Conservation (phyloP, 2,888 invertebrate species). For the Pollenia angustigena region DNA sequence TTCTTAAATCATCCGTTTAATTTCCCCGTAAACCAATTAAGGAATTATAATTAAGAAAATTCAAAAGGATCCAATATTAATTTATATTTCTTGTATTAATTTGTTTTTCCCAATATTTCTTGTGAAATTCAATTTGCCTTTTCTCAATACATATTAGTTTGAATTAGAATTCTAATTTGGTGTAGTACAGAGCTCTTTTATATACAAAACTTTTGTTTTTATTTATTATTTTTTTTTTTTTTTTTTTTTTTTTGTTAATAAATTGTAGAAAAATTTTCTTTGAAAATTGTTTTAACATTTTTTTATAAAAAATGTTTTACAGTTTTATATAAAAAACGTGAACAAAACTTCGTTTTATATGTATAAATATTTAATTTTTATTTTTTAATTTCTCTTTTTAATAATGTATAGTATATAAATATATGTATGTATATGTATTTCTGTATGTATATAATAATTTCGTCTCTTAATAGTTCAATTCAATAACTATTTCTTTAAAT, state of each 20-base stretch:
- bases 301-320: constrained; percentile 33
- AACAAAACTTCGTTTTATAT: constrained; percentile 18
- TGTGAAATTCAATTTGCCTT: too few species aligned
- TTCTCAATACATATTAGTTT: too few species aligned
- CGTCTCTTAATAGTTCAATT: background rate
- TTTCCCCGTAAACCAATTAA: too few species aligned
- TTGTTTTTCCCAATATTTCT: too few species aligned
- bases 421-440: constrained; percentile 37
- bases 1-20: too few species aligned
- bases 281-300: constrained; percentile 23
- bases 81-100: too few species aligned
- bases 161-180: too few species aligned
- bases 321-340: constrained; percentile 48
- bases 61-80: too few species aligned
- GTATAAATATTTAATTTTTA: constrained; percentile 37
- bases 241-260: background rate
- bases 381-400: constrained; percentile 7
- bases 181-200: too few species aligned
- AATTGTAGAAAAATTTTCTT: constrained; percentile 8
- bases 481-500: background rate
- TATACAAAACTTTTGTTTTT: too few species aligned
- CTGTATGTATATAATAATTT: constrained; percentile 53
- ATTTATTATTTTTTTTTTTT: background rate
- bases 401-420: constrained; percentile 48
- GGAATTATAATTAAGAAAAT: too few species aligned